Conservation (phyloP, 2,113 vertebrate species). For the Paraplagusia blochii region DNA sequence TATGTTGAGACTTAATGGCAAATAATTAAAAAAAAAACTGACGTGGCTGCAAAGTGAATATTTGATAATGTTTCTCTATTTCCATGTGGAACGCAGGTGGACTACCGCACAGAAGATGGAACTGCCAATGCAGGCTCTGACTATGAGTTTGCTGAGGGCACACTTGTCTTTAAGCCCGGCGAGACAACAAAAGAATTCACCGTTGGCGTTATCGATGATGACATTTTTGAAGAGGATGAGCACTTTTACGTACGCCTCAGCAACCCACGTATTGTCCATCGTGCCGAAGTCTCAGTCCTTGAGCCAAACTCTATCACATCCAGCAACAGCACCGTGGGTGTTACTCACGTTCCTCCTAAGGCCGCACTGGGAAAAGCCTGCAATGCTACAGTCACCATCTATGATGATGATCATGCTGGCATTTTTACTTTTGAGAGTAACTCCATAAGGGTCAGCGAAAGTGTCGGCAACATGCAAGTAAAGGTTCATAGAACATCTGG, state of each 20-base stretch:
- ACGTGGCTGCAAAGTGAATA: slow-evolving; percentile 16
- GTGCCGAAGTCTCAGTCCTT: slow-evolving; percentile 68
- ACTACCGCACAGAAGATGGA: slow-evolving; percentile 83
- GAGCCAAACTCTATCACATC: slow-evolving; percentile 71
- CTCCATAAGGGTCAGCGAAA: slow-evolving; percentile 79
- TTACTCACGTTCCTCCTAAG: slow-evolving; percentile 67
- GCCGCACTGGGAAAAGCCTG: slow-evolving; percentile 72
- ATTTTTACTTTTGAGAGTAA: slow-evolving; percentile 81
- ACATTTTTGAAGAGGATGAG: slow-evolving; percentile 86
- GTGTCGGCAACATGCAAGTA: slow-evolving; percentile 80
- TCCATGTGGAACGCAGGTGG: slow-evolving; percentile 66
- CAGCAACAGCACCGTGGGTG: slow-evolving; percentile 69
- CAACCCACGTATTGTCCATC: slow-evolving; percentile 76
- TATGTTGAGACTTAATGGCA: slow-evolving; percentile 2
- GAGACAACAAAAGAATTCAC: slow-evolving; percentile 80
- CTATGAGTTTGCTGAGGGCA: slow-evolving; percentile 83
- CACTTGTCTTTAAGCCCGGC: slow-evolving; percentile 80
- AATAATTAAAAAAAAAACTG: neutral
- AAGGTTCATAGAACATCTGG: slow-evolving; percentile 84
- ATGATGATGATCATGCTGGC: slow-evolving; percentile 85
- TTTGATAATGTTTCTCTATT: slow-evolving; percentile 28
- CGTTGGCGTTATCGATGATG: slow-evolving; percentile 83
- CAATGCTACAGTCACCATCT: slow-evolving; percentile 82
- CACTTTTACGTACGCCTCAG: slow-evolving; percentile 83
- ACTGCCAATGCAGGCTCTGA: slow-evolving; percentile 84